A percentile compares a stretch with the other conserved stretches of the same genome.
These are phyloP conservation scores for Chaitophorus viminalis DNA, from an alignment of 2,888 invertebrate species.

Conservation along the genomic window DNA sequence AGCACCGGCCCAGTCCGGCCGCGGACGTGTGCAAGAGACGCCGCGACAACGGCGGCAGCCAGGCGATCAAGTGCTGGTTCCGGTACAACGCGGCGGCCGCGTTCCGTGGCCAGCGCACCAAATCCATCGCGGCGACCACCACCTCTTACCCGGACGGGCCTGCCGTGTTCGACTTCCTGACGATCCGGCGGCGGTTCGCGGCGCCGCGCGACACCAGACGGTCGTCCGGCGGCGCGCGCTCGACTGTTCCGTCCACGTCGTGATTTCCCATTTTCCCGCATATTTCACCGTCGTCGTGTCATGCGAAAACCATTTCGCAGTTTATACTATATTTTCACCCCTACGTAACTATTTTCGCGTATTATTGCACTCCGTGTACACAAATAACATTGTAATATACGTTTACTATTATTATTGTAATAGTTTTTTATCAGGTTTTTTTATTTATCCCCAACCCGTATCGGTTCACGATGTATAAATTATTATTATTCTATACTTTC, in stretches of 20 bases:
- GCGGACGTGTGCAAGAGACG: background rate
- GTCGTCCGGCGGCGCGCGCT: too few species aligned
- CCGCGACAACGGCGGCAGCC: background rate
- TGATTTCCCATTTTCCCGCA: background rate
- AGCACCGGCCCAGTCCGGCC: background rate
- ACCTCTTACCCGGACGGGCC: background rate
- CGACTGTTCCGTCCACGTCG: background rate
- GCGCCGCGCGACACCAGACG: background rate
- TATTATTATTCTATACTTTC: too few species aligned
- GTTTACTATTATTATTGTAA: background rate
- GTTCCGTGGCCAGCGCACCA: background rate
- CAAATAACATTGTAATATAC: background rate
- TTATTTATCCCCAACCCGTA: too few species aligned
- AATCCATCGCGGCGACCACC: background rate
- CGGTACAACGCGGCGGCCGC: constrained; percentile 9
- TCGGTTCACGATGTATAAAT: too few species aligned
- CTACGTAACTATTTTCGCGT: background rate
- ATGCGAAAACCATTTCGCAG: background rate
- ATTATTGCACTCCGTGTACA: background rate
- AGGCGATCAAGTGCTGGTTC: constrained; percentile 40
- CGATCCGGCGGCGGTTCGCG: background rate
- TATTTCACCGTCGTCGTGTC: background rate
- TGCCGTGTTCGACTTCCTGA: background rate
- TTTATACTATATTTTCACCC: background rate
- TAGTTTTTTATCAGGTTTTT: too few species aligned